These are phyloP conservation scores for Caenorhabditis uteleia DNA, from an alignment of 2,888 invertebrate genomes.

Conservation along the genomic window DNA sequence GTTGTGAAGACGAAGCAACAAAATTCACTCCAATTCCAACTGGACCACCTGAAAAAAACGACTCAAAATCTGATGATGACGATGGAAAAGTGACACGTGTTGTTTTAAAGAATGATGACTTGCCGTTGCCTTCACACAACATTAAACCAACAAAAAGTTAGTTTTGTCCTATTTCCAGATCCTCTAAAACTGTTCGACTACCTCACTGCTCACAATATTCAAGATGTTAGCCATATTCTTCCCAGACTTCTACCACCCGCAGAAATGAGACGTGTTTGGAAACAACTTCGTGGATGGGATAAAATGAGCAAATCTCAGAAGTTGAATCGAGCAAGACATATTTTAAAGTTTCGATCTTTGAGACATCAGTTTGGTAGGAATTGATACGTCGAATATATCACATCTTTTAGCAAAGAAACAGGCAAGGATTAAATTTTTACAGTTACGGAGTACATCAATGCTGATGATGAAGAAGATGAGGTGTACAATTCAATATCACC, in stretches of 20 bases:
- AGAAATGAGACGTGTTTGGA: constrained; percentile 45
- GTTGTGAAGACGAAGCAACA: no score
- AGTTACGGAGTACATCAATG: constrained; percentile 14
- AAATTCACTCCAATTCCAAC: no score
- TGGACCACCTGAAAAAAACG: no score
- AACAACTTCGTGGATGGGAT: constrained; percentile 55
- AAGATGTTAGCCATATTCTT: constrained; percentile 58
- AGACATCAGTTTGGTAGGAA: constrained; percentile 6
- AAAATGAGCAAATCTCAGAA: constrained; percentile 47
- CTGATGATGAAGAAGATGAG: constrained; percentile 18
- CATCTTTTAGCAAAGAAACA: not conserved
- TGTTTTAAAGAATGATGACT: constrained; percentile 22
- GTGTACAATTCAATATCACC: constrained; percentile 18
- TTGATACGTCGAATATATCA: not conserved
- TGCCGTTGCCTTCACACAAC: constrained; percentile 17
- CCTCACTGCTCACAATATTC: constrained; percentile 46
- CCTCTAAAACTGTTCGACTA: constrained; percentile 63
- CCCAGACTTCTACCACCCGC: constrained; percentile 51
- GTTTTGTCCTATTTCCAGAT: constrained; percentile 51
- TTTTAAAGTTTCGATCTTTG: constrained; percentile 41
- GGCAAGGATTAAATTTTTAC: not conserved
- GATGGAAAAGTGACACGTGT: constrained; percentile 25
- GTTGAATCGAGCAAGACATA: constrained; percentile 42
- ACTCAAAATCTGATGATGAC: constrained; percentile 4
- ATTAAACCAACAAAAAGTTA: constrained; percentile 3